Evolutionary conservation across 2,797 vertebrate genomes (phyloP), one percentile per base, ranked within the genome.

Genomic region (Avahi laniger): DNA sequence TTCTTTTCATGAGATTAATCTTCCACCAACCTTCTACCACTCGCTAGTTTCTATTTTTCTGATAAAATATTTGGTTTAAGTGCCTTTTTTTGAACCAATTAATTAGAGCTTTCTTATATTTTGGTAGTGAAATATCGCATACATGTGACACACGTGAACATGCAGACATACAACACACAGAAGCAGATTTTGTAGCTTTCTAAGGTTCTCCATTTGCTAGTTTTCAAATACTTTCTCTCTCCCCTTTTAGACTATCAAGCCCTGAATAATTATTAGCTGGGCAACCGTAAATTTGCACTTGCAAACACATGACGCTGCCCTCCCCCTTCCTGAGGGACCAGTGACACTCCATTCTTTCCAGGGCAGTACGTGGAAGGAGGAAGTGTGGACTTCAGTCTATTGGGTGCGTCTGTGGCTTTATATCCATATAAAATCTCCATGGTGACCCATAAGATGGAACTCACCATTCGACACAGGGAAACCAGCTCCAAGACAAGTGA

Each of bases 301-400:
- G 7, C 33, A 65, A 4, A 65, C 10, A 59, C 10, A 1, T 41
- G 86, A 46, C 1, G 0, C 63, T 1, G 0, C 15, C 50, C 52
- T 22, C 24, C 0, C 26, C 17, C 57, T 38, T 65, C 63, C 63
- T 1, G 18, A 63, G 50, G 69, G 61, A 48, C 50, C 33, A 33
- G 9, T 69, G 76, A 43, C 41, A 17, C 54, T 61, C 22, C 11
- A 3, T 24, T 14, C 46, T 65, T 43, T 24, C 50, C 2, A 1
- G 12, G 0, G 2, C 17, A 9, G 0, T 0, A 22, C 69, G 43
- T 4, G 48, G 61, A 1, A n/a, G 73, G 75, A 10, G 12, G 41
- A 4, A 0, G 4, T 28, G 26, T 15, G 30, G 46, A 1, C n/a
- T 59, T 70, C 30, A 33, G 28, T 43, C 22, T 18, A 24, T 22